These are phyloP conservation scores for Andrena trimmerana DNA, from an alignment of 2,888 invertebrate genomes.

Conservation along the genomic window DNA sequence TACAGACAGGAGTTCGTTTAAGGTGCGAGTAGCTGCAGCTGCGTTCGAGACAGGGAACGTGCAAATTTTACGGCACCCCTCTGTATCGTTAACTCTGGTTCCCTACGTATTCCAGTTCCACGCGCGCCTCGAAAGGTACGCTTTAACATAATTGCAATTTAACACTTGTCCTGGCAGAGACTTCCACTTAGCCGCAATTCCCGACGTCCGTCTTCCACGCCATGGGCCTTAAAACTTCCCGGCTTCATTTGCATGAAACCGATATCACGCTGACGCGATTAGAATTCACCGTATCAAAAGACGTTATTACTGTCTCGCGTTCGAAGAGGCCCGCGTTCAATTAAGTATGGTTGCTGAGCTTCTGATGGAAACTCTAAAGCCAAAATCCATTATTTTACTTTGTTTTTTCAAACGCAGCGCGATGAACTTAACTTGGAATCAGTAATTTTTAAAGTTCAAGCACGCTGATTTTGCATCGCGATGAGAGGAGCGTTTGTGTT, in stretches of 20 bases:
- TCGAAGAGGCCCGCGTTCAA: background rate
- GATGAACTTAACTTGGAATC: too few relatives aligned
- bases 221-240: constrained; percentile 41
- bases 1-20: constrained; percentile 34
- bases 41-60: constrained; percentile 31
- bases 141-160: constrained; percentile 72
- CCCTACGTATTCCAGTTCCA: constrained; percentile 35
- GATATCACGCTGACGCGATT: constrained; percentile 41
- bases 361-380: background rate
- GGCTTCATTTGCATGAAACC: constrained; percentile 43
- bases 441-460: too few relatives aligned
- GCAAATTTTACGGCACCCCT: constrained; percentile 60
- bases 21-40: constrained; percentile 23
- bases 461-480: too few relatives aligned
- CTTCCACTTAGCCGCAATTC: constrained; percentile 47
- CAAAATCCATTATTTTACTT: background rate
- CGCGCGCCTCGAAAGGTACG: constrained; percentile 16
- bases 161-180: constrained; percentile 54
- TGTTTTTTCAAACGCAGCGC: background rate
- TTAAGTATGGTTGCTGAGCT: background rate
- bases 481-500: too few relatives aligned
- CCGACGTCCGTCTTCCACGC: constrained; percentile 20
- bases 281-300: constrained; percentile 13
- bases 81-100: constrained; percentile 59
- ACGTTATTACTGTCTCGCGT: constrained; percentile 3